Base-by-base conservation (phyloP, 2,113 vertebrate genomes). In the Anhinga anhinga region DNA sequence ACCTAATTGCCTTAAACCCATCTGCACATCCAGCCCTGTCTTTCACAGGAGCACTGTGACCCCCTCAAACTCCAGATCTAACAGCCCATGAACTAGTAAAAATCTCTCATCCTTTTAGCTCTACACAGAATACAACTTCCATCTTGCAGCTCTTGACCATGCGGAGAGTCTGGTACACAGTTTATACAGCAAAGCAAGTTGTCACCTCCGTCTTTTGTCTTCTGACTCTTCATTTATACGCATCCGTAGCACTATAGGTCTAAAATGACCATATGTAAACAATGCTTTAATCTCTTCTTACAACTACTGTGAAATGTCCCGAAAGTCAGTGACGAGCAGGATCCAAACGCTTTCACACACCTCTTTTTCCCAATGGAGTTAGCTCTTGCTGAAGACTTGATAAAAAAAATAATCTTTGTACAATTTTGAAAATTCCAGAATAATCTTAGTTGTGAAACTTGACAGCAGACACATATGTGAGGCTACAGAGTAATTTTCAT, bases 211-310 rank as follows among this genome's bases (percentile, higher is more conserved):
- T 8, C 76, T 38, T 40, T 38, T 8, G 1, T 0, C 13, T 32
- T 29, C 80, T 20, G 21, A 44, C 65, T 76, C 92, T 63, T 67
- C 78, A 0, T 7, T 61, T 32, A 2, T 4, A 59, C 0, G 5
- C 2, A 22, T 30, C 70, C 58, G 84, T 21, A 40, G 58, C 32
- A 4, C 13, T 14, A 56, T 1, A 38, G 71, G 27, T 59, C 49
- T 56, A 11, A 20, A 59, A 27, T 0, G 34, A 23, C 34, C 0
- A 21, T 0, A 20, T 1, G 34, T 40, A 71, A 50, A 47, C 42
- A 18, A 18, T 0, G 11, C 4, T 55, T 58, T 32, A 32, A 58
- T 59, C 52, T 88, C 82, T 67, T 34, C 83, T 67, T 86, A 29
- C 21, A 81, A 3, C 11, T 40, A n/a, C 72, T 0, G 13, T 5